Percentiles rank a stretch among this genome's conserved stretches.
Evolutionary conservation across 2,888 invertebrate species (phyloP).

Genomic region (Augochlorella aurata): DNA sequence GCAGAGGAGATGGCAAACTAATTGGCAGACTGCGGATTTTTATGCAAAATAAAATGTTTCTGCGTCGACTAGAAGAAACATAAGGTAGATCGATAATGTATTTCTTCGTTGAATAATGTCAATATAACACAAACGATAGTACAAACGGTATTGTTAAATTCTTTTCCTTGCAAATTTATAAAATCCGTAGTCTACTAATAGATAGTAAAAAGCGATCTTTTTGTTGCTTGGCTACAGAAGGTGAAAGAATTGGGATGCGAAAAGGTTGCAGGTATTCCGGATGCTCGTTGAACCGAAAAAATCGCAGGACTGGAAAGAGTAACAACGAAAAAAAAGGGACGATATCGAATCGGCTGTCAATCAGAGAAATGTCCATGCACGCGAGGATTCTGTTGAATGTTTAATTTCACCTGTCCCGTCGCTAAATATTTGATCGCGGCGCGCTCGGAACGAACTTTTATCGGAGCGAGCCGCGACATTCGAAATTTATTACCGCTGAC

Average conservation of each 20-base stretch:
- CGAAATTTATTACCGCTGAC: neutral
- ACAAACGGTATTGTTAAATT: no score
- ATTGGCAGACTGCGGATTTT: no score
- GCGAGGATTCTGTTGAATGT: neutral
- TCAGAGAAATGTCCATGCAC: neutral
- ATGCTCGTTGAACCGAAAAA: neutral
- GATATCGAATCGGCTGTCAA: neutral
- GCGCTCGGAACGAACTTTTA: neutral
- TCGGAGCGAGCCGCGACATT: neutral
- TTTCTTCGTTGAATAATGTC: no score
- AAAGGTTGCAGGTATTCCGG: neutral
- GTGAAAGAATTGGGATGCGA: neutral
- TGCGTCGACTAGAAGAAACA: no score
- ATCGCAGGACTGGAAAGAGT: neutral
- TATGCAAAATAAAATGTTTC: no score
- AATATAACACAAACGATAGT: no score
- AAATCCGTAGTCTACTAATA: no score
- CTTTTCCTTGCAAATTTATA: no score
- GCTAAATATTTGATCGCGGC: neutral
- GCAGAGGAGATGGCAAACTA: no score
- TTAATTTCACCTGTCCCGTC: neutral
- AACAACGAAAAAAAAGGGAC: neutral
- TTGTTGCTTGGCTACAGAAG: neutral
- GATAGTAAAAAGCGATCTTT: neutral
- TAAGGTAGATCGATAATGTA: no score